These are phyloP conservation scores for Hemiscyllium ocellatum DNA, from an alignment of 2,113 vertebrate genomes.

Conservation along the genomic window DNA sequence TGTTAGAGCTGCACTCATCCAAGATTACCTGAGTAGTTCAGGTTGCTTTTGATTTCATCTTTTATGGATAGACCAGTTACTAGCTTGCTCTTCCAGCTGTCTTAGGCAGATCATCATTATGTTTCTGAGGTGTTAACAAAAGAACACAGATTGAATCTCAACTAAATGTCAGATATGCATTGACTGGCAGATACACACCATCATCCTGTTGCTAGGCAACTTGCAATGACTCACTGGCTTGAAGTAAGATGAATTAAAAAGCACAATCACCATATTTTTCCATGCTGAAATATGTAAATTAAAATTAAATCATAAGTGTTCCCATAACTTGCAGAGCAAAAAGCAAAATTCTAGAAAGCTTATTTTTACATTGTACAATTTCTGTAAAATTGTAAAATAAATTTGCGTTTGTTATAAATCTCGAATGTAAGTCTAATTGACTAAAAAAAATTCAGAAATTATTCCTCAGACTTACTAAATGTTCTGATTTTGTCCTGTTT, in stretches of 20 bases:
- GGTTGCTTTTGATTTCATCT: not conserved
- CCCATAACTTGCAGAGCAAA: not conserved
- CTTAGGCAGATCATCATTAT: not conserved
- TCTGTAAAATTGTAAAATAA: not conserved
- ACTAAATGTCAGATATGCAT: not conserved
- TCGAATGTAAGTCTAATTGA: not conserved
- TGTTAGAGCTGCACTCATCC: no score
- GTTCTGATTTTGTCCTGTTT: not conserved
- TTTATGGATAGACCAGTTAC: not conserved
- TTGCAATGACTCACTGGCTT: not conserved
- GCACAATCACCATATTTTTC: not conserved
- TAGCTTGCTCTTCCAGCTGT: no score
- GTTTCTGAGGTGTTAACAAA: not conserved
- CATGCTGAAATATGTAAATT: not conserved
- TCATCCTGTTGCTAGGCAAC: not conserved
- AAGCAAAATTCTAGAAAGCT: not conserved
- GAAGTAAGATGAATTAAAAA: conserved; percentile 15
- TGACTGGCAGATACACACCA: not conserved
- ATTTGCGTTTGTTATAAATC: not conserved
- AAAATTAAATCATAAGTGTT: not conserved
- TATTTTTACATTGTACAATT: not conserved
- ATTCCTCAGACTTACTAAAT: not conserved
- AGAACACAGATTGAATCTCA: not conserved
- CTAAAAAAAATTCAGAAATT: not conserved
- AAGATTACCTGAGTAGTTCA: not conserved